Base-by-base conservation (phyloP, 2,888 invertebrate species). In the Apantesis nais region DNA sequence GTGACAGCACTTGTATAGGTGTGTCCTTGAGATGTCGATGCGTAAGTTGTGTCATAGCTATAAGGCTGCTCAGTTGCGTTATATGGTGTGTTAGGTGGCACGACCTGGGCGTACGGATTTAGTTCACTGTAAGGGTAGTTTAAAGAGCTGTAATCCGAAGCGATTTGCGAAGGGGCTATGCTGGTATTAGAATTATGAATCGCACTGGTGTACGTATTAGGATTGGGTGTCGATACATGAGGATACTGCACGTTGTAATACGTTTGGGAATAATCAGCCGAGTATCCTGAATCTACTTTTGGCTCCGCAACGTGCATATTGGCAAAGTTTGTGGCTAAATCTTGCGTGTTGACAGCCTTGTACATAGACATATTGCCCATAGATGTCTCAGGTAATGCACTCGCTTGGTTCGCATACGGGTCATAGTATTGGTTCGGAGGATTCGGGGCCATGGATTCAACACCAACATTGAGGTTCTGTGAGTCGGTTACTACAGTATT, bases 231-330 rank as follows among this genome's bases (percentile, higher is more conserved):
- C 4, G 91, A 86, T 0, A 81, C 83, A 70, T 90, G 89, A 0
- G 92, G 93, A 74, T 93, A 93, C 66, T 93, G 91, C 2, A 88
- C 86, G 69, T 83, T 92, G 79, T 93, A 93, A 76, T 87, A 93
- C 1, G 92, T 93, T 67, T 94, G 91, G 0, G 91, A 87, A 73
- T 93, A 93, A 66, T 93, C 93, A 0, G 83, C 77, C 0, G 82
- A 84, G 67, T 84, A 89, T 39, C 79, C 83, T 34, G 86, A 78
- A 7, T 90, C 90, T 0, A 86, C 72, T 76, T 92, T 92, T 0
- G 88, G 85, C 0, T 67, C 85, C 0, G 89, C 77, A 1, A 94
- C 83, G 48, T 93, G 91, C 93, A 95, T 91, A 71, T 93, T 90
- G 0, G 91, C 87, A 73, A 95, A 93, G 67, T 87, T 92, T 0